Base-by-base conservation (phyloP, 2,888 invertebrate species). In the Patella depressa region DNA sequence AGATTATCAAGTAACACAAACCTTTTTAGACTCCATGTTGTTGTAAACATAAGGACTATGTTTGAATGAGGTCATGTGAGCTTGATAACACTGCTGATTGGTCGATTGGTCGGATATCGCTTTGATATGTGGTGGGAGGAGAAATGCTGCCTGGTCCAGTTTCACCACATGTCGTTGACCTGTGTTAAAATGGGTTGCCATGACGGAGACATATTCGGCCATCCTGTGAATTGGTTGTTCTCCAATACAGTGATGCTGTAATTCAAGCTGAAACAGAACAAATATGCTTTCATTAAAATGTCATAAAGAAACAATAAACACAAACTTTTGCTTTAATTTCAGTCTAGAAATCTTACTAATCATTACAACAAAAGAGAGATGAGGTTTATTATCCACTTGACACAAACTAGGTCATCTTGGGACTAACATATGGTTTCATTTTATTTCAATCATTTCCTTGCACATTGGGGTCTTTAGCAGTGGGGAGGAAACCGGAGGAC, bases 31-130 rank as follows among this genome's bases (percentile, higher is more conserved):
- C n/a, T 76, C 54, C 17, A 59, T 73, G 3, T 78, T 75, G 24
- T 73, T 75, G 53, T 75, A 74, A 19, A 79, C 81, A 79, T 85
- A 84, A 17, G 88, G 88, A 74, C 86, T 86, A 17, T 81, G 79
- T 19, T 79, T 79, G 76, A 86, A 88, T 24, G 85, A 82, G 9
- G 85, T 85, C 82, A 87, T 83, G 79, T 87, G 86, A 76, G 85
- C 85, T 78, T 86, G 87, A 71, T 84, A 84, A 76, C 88, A 89
- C 9, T 80, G 76, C 24, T 71, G 77, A 79, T 78, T 80, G 72
- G 79, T 74, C 15, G 54, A 15, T 17, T 72, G 72, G 9, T 45
- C 34, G 19, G 17, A 19, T 14, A 80, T 69, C n/a, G 55, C 55
- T 24, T 72, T 79, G 75, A 89, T 80, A 55, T 84, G 81, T 69